Evolutionary conservation across 2,888 invertebrate genomes (phyloP), one percentile per base, ranked within the genome.

Genomic region (Nemotelus nigrinus): DNA sequence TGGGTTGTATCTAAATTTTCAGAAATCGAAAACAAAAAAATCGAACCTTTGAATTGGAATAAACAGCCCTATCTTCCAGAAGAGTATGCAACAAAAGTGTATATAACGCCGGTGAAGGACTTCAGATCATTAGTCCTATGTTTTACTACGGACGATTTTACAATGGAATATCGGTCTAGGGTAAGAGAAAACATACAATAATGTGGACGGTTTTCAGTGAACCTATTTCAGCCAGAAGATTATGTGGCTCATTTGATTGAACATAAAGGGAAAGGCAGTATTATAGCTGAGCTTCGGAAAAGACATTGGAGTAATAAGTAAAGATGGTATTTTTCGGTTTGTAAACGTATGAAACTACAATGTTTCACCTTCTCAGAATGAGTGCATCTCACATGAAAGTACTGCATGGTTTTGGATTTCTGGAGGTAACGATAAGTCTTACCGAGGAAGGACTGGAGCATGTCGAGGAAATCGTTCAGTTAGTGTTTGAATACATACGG

Each of bases 211-310:
- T 58, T 58, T n/a, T 7, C 25, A 58, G n/a, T 58, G 55, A 44
- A 41, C 6, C 2, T 39, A n/a, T 39, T 70, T 0, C 84, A 98
- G 97, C 97, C 98, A 48, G 93, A 93, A 43, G 92, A 93, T 84
- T 98, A 98, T 85, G 88, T 98, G 80, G 94, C 96, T 3, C 96
- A 99, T 87, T 88, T 99, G 80, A 89, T 99, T 81, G 99, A 98
- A 0, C 99, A 99, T 85, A 98, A 99, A 87, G 98, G 98, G 0
- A 93, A 95, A 2, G 98, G 99, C 3, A 98, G 98, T 83, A 89
- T 99, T 78, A 88, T 98, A 79, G 94, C 98, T 0, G 93, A 94
- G 74, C 89, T 99, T 72, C 97, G 97, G 84, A 90, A 91, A 0
- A 90, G 91, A 79, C 96, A 97, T 4, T 99, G 98, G 98, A 96